Conservation (phyloP, 2,113 vertebrate genomes). For the Corythornis cristatus region DNA sequence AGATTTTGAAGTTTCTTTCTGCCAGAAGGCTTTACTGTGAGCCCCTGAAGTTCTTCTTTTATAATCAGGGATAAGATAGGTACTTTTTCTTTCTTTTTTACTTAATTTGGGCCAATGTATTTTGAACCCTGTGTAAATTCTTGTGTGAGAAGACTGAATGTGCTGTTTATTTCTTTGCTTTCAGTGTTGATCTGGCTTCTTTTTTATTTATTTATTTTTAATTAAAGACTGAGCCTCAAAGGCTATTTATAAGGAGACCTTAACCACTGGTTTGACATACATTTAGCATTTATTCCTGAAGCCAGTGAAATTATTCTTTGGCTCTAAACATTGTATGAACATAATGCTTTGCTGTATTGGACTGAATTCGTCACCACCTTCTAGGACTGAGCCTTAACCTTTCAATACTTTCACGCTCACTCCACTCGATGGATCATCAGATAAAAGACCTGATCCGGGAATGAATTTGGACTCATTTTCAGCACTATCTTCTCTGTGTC, state of each 20-base stretch:
- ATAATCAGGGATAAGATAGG: conserved; percentile 61
- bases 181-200: neutral
- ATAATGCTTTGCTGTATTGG: neutral
- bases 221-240: neutral
- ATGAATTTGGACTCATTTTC: neutral
- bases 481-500: neutral
- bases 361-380: neutral
- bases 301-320: neutral
- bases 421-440: neutral
- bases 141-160: neutral
- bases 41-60: conserved; percentile 67
- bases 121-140: conserved; percentile 26
- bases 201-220: conserved; percentile 13
- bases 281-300: neutral
- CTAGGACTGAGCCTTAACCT: neutral
- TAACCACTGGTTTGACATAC: neutral
- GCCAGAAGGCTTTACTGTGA: conserved; percentile 64
- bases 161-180: conserved; percentile 16
- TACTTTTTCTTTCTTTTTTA: conserved; percentile 61
- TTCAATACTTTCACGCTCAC: neutral
- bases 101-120: conserved; percentile 56
- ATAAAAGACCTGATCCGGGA: neutral
- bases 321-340: neutral
- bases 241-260: conserved; percentile 4
- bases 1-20: conserved; percentile 74